These are phyloP conservation scores for Vannuccia rotundouncinata DNA, from an alignment of 2,888 invertebrate species.

Conservation along the genomic window DNA sequence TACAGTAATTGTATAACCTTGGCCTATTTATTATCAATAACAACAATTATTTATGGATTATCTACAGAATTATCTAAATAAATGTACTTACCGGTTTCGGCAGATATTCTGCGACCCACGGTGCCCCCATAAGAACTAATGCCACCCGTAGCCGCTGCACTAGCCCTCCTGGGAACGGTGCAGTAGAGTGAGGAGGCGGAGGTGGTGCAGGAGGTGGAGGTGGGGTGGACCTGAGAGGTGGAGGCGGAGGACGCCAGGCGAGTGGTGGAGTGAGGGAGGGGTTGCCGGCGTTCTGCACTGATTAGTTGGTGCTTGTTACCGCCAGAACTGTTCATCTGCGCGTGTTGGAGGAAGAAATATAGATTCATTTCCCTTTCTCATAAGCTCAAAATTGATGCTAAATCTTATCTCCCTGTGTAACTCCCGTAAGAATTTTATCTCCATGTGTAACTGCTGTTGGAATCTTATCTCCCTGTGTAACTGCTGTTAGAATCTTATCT, in stretches of 20 bases:
- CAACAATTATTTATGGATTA: too few relatives aligned
- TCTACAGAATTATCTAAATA: too few relatives aligned
- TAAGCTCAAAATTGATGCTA: too few relatives aligned
- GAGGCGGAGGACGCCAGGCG: background rate
- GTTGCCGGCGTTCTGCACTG: background rate
- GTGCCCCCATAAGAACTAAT: background rate
- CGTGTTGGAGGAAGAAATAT: too few relatives aligned
- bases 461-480: too few relatives aligned
- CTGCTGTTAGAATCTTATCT: too few relatives aligned
- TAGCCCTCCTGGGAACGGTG: background rate
- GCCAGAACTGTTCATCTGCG: background rate
- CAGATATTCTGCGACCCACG: background rate
- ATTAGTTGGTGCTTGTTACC: background rate
- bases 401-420: too few relatives aligned
- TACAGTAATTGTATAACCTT: too few relatives aligned
- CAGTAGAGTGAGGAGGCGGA: background rate
- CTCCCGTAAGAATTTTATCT: too few relatives aligned
- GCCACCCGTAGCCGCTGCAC: background rate
- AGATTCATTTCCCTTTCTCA: too few relatives aligned
- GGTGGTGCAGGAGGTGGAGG: background rate
- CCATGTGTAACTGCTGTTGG: too few relatives aligned
- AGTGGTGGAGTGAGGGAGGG: background rate
- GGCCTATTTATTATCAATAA: too few relatives aligned
- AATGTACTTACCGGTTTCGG: background rate
- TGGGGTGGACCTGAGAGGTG: background rate